Evolutionary conservation across 2,113 vertebrate genomes (phyloP), one percentile per base, ranked within the genome.

Genomic region (Scatophagus argus): DNA sequence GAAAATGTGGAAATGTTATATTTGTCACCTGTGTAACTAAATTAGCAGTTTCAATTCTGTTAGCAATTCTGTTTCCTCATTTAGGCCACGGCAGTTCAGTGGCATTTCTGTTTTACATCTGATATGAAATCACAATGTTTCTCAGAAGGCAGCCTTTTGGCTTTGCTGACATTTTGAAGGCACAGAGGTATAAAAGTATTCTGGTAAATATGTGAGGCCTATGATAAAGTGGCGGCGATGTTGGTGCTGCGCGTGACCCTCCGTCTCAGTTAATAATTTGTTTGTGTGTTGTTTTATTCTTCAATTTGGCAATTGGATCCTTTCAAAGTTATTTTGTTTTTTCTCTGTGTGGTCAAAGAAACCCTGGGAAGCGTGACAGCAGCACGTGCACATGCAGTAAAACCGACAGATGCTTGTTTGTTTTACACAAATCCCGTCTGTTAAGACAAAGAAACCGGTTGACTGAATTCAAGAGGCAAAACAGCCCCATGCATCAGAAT

Each of bases 121-220:
- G 43, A 85, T 69, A 55, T 54, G 43, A 74, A 80, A 78, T 77
- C 52, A 29, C 8, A 29, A 43, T 56, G 70, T 56, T 74, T 16
- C 49, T 77, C 66, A 49, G 56, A 70, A 51, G 46, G 54, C 58
- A 34, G 55, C 51, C 19, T 71, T 56, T 6, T 66, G 55, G 61
- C 75, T 51, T 46, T 27, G 44, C 32, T 87, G 87, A 83, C 80
- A 89, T 83, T 89, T 87, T 77, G 49, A 72, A 74, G 51, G 58
- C 47, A 63, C 11, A 4, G 36, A 47, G 29, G 41, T 47, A 56
- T 43, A 49, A 46, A 81, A 76, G 77, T 70, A 70, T 81, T 71
- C 76, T 72, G 11, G 8, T 58, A 49, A 71, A 83, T 70, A 73
- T 72, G 52, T 51, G 17, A 70, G 52, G 55, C 12, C 4, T 47